phyloP scores from a whole-genome alignment of 2,888 invertebrate genomes.

The Stenchaetothrips biformis region DNA sequence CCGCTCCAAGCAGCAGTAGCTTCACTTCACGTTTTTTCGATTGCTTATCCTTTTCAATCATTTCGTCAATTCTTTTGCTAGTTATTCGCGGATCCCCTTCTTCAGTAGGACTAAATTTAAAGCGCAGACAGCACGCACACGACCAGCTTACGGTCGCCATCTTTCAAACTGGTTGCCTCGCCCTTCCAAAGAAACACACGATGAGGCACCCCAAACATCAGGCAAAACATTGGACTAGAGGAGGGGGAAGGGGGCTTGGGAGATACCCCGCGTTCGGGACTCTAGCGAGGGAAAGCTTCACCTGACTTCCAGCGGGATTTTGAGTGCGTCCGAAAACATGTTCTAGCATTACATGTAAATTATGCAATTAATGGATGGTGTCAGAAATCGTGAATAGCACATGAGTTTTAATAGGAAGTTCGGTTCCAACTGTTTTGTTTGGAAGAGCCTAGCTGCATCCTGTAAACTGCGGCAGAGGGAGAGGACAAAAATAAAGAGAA shows the following conservation, averaged over 20 bases:
- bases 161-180: conserved; percentile 49
- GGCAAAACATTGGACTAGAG: conserved; percentile 18
- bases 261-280: not conserved
- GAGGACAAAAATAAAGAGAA: not conserved
- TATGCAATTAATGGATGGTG: too few species aligned
- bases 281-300: not conserved
- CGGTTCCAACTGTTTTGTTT: not conserved
- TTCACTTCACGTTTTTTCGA: conserved; percentile 80
- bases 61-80: conserved; percentile 82
- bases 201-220: conserved; percentile 15
- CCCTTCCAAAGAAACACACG: conserved; percentile 18
- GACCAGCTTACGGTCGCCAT: conserved; percentile 68
- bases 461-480: too few species aligned
- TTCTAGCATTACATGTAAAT: too few species aligned
- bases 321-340: too few species aligned
- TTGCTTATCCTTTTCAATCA: conserved; percentile 79
- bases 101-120: conserved; percentile 80
- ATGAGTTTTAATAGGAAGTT: too few species aligned
- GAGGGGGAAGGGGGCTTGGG: not conserved
- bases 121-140: conserved; percentile 75
- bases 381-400: too few species aligned
- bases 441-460: not conserved
- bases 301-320: too few species aligned
- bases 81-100: conserved; percentile 80
- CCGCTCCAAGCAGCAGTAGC: conserved; percentile 84